phyloP scores from a whole-genome alignment of 2,113 vertebrate genomes.

The Equus przewalskii region DNA sequence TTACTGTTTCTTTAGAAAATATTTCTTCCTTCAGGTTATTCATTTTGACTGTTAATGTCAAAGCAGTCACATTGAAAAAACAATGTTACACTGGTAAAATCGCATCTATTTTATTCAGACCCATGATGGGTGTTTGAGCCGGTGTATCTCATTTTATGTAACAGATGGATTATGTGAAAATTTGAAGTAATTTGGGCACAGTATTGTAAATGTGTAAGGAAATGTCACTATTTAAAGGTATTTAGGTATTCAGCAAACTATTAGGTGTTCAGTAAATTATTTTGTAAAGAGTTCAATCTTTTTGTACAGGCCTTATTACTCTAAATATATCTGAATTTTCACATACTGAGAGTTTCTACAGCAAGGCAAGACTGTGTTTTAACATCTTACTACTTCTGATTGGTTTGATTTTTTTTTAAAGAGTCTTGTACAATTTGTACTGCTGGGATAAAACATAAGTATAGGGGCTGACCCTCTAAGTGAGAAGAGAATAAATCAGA shows the following conservation, averaged over 20 bases:
- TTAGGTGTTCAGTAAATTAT: conserved; percentile 37
- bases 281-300: conserved; percentile 26
- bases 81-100: background rate
- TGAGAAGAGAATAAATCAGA: conserved; percentile 68
- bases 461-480: conserved; percentile 57
- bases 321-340: conserved; percentile 34
- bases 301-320: background rate
- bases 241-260: conserved; percentile 9
- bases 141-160: background rate
- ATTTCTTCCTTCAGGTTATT: background rate
- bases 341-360: background rate
- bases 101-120: background rate
- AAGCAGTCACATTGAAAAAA: background rate
- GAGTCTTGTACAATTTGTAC: conserved; percentile 58
- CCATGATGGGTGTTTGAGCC: background rate
- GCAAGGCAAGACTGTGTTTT: background rate
- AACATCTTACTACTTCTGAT: conserved; percentile 60
- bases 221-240: conserved; percentile 3
- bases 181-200: conserved; percentile 13
- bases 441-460: conserved; percentile 59
- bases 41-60: background rate
- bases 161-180: conserved; percentile 13
- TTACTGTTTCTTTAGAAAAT: background rate
- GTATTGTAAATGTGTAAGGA: conserved; percentile 4
- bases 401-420: conserved; percentile 58